phyloP scores from a whole-genome alignment of 2,797 vertebrate species.

The Zalophus californianus region DNA sequence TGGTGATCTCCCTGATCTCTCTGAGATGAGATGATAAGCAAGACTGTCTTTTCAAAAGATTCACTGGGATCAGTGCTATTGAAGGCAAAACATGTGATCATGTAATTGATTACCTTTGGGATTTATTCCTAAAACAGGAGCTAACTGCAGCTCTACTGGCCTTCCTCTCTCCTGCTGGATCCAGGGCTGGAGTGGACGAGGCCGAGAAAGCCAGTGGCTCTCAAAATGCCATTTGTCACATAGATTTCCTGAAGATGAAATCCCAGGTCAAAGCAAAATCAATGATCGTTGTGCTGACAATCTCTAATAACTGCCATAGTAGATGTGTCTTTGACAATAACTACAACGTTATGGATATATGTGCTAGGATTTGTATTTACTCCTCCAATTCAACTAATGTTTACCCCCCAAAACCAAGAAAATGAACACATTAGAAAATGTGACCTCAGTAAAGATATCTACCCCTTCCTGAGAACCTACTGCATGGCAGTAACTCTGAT shows the following conservation, averaged over 20 bases:
- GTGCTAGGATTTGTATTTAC: not conserved
- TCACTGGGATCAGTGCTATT: not conserved
- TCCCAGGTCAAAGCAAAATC: not conserved
- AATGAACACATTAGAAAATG: not conserved
- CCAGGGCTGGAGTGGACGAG: not conserved
- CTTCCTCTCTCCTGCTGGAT: not conserved
- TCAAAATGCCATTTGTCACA: not conserved
- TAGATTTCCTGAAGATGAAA: not conserved
- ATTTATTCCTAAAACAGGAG: not conserved
- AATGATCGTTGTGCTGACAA: rapidly evolving
- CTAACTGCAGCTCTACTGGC: not conserved
- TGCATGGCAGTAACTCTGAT: not conserved
- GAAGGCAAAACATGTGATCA: not conserved
- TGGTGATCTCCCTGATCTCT: not conserved
- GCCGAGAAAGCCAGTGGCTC: not conserved
- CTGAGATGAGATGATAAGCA: not conserved
- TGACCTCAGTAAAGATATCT: not conserved
- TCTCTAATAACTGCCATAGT: not conserved
- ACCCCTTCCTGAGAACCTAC: not conserved
- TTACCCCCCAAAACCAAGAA: not conserved
- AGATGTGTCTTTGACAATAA: not conserved
- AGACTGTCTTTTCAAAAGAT: not conserved
- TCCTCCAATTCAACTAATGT: not conserved
- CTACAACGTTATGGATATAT: not conserved
- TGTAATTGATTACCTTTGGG: not conserved